Evolutionary conservation across 2,113 vertebrate species (phyloP).

Genomic region (Aix galericulata): DNA sequence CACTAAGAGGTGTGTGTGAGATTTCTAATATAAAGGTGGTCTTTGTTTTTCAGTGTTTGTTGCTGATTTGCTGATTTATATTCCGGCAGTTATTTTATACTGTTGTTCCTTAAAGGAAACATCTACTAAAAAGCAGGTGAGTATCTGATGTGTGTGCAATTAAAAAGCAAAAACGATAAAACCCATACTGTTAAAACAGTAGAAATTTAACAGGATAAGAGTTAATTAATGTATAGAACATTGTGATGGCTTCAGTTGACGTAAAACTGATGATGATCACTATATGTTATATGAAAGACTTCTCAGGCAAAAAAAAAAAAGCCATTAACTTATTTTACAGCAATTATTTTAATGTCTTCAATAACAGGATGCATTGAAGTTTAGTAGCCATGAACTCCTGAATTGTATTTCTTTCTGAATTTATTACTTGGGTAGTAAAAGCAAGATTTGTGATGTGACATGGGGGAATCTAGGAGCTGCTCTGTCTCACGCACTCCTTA

Average conservation of each 20-base stretch:
- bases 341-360: neutral
- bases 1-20: neutral
- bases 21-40: neutral
- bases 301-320: constrained; percentile 23
- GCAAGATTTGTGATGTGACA: neutral
- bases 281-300: neutral
- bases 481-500: neutral
- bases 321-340: neutral
- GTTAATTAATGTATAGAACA: neutral
- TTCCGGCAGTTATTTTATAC: constrained; percentile 92
- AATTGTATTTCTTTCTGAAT: neutral
- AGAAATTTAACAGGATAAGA: neutral
- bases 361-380: neutral
- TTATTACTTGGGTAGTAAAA: neutral
- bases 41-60: constrained; percentile 85
- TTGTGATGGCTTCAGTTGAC: neutral
- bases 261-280: neutral
- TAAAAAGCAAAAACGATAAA: neutral
- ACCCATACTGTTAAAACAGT: neutral
- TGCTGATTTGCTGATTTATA: constrained; percentile 90
- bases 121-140: constrained; percentile 88
- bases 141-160: constrained; percentile 6
- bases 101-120: constrained; percentile 86
- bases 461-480: neutral
- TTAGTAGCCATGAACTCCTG: neutral